A percentile compares a stretch with the other conserved stretches of the same genome.
Conservation (phyloP, 2,888 invertebrate species). For the Frankliniella fusca region DNA sequence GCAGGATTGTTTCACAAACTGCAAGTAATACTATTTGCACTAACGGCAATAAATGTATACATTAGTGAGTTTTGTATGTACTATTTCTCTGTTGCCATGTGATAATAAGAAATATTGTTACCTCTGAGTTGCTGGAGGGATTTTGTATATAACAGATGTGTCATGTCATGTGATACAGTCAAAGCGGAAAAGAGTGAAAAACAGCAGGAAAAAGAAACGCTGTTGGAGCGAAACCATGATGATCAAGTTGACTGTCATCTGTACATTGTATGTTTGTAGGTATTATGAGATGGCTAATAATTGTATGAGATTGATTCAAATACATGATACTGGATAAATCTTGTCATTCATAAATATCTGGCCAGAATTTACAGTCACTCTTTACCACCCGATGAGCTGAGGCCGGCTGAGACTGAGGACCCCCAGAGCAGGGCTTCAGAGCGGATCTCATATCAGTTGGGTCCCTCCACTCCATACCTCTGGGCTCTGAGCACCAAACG, state of each 20-base stretch:
- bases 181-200: background rate
- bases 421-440: too few relatives aligned
- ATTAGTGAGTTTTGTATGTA: constrained; percentile 5
- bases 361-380: too few relatives aligned
- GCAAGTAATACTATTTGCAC: constrained; percentile 4
- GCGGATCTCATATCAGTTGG: too few relatives aligned
- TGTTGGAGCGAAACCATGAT: background rate
- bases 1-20: background rate
- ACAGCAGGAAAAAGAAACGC: background rate
- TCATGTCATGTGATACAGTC: background rate
- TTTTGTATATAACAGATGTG: constrained; percentile 8
- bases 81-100: constrained; percentile 24
- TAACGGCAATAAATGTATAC: constrained; percentile 4
- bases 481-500: too few relatives aligned
- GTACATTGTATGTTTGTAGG: background rate
- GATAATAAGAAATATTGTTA: constrained; percentile 25
- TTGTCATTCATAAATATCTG: background rate
- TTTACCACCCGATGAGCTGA: too few relatives aligned
- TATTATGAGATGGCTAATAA: constrained; percentile 2
- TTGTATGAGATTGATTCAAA: constrained; percentile 1
- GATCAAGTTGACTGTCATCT: background rate
- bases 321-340: constrained; percentile 9
- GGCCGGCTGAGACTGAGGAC: too few relatives aligned
- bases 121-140: constrained; percentile 11
- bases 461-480: too few relatives aligned